These are phyloP conservation scores for Sphyrna mokarran DNA, from an alignment of 2,113 vertebrate genomes.

Conservation along the genomic window DNA sequence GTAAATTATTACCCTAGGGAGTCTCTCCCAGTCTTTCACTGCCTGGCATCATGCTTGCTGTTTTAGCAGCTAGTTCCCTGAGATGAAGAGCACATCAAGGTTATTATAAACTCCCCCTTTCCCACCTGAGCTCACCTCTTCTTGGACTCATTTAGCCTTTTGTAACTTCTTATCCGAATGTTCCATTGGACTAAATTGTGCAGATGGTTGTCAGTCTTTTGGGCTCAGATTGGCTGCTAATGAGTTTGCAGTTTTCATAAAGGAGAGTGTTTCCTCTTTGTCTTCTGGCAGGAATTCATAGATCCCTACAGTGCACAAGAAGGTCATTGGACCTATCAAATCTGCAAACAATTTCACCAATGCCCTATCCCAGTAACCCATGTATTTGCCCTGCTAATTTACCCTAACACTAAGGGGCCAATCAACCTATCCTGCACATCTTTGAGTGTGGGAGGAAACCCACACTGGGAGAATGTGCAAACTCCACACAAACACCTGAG, in stretches of 20 bases:
- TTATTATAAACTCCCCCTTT: not conserved
- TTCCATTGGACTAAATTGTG: not conserved
- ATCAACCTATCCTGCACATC: no score
- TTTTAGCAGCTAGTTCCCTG: not conserved
- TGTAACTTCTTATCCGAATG: not conserved
- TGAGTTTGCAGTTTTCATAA: not conserved
- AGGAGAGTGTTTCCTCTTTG: not conserved
- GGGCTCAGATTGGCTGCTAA: not conserved
- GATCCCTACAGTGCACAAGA: no score
- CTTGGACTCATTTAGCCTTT: not conserved
- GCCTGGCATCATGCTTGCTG: not conserved
- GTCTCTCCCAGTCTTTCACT: not conserved
- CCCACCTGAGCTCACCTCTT: not conserved
- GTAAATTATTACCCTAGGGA: not conserved
- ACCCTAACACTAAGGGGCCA: no score
- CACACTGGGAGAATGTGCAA: no score
- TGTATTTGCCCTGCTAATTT: no score
- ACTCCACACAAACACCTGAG: no score
- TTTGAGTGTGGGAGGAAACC: no score
- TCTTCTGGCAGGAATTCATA: no score
- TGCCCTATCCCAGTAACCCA: no score
- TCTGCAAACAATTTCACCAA: no score
- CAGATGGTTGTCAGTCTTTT: not conserved
- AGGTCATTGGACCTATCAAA: no score
- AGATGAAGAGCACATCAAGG: not conserved